Conservation (phyloP, 2,888 invertebrate species). For the Agonopterix heracliana region DNA sequence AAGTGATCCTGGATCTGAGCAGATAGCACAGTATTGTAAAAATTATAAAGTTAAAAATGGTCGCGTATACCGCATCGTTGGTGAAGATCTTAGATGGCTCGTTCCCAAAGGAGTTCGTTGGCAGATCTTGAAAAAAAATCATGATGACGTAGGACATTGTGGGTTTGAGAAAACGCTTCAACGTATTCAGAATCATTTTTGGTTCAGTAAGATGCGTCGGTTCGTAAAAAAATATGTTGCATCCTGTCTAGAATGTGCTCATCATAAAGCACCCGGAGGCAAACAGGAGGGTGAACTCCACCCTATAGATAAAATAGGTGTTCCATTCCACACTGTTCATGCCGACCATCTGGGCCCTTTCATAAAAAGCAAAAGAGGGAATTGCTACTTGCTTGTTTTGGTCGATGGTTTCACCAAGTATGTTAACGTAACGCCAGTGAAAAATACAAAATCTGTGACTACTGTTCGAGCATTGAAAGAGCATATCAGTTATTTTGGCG, state of each 20-base stretch:
- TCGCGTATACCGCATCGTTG: conserved; percentile 10
- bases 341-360: conserved; percentile 45
- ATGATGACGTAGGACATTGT: conserved; percentile 21
- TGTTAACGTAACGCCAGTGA: conserved; percentile 4
- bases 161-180: conserved; percentile 15
- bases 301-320: conserved; percentile 33
- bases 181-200: conserved; percentile 1
- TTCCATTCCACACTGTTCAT: conserved; percentile 38
- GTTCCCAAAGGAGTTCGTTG: conserved; percentile 19
- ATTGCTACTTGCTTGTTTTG: conserved; percentile 29
- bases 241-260: conserved; percentile 1
- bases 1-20: conserved; percentile 5
- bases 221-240: background rate
- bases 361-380: conserved; percentile 22
- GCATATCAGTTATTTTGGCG: conserved; percentile 13
- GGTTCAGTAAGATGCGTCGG: conserved; percentile 4
- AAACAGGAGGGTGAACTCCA: too few relatives aligned
- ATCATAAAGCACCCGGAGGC: conserved; percentile 3
- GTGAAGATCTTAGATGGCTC: conserved; percentile 13
- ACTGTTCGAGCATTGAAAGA: background rate
- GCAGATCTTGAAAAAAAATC: conserved; percentile 18
- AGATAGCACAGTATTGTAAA: conserved; percentile 9
- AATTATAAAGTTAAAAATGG: conserved; percentile 19
- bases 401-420: conserved; percentile 40
- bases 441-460: background rate